Base-by-base conservation (phyloP, 1,140 invertebrate species). In the Heliconius nattereri region DNA sequence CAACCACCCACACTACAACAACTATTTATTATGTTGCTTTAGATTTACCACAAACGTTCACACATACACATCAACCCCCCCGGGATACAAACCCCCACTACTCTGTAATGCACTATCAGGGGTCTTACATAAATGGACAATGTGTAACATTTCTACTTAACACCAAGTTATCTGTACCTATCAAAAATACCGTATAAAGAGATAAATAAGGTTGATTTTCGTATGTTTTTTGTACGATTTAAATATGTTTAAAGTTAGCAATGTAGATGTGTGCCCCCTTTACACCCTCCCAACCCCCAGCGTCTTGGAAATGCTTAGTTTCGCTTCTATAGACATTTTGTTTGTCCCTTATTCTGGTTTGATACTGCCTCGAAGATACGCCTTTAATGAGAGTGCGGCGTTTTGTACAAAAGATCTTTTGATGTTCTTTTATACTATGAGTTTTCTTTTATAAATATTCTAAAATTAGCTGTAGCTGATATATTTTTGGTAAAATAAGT, bases 291-390 rank as follows among this genome's bases (percentile, higher is more conserved):
- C 82, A 71, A 71, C 87, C 88, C 84, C 74, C 82, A 85, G 79
- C 87, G 90, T 93, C 92, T 92, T 93, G 90, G 90, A 90, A 91
- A 90, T 90, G 89, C 89, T 91, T 91, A 88, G 90, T 90, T 86
- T 86, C 86, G 87, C 87, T 83, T 88, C 86, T 89, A 90, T 89
- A 91, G 86, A 89, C 85, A 85, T 91, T 93, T 93, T 93, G 89
- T 93, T 92, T 93, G 88, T 87, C 87, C 87, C 86, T 89, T 92
- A 90, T 90, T 90, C 86, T 80, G 81, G 82, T 87, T 85, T 85
- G 84, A 81, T 70, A 84, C 89, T 89, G 88, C 87, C 88, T 86
- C 83, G 85, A 81, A 89, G 84, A 86, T 86, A 87, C 83, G 83
- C 85, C 81, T 88, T 87, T 87, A 86, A 85, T 86, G 81, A 78